Percentiles rank a stretch among this genome's conserved stretches.
phyloP scores from a whole-genome alignment of 2,888 invertebrate genomes.

The Opisthograptis luteolata region DNA sequence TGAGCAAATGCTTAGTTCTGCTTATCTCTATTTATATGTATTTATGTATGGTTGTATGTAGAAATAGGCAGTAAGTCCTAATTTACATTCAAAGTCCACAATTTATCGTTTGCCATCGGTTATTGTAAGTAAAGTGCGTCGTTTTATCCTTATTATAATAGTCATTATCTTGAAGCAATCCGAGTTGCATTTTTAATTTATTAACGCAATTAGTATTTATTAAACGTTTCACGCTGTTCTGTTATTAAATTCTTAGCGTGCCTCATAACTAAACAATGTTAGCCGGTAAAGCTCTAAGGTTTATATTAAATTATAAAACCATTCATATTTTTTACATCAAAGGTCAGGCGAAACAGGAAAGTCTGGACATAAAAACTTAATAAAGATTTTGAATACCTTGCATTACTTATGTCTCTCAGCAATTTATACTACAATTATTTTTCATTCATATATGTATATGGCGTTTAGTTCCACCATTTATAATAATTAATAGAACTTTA shows the following conservation, averaged over 20 bases:
- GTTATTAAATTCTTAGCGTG: slow-evolving; percentile 21
- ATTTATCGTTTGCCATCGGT: slow-evolving; percentile 2
- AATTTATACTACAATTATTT: background rate
- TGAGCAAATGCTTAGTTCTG: slow-evolving; percentile 4
- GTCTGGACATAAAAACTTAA: background rate
- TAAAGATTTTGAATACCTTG: background rate
- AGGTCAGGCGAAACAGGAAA: slow-evolving; percentile 25
- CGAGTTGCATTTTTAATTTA: slow-evolving; percentile 5
- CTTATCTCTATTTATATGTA: background rate
- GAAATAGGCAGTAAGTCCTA: background rate
- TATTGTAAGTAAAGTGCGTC: background rate
- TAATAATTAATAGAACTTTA: no score
- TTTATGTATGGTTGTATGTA: no score
- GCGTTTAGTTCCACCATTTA: no score
- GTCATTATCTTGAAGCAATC: background rate
- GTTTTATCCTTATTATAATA: background rate
- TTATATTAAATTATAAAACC: slow-evolving; percentile 23
- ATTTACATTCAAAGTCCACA: slow-evolving; percentile 1
- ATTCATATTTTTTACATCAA: slow-evolving; percentile 22
- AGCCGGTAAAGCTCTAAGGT: slow-evolving; percentile 21
- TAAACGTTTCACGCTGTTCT: slow-evolving; percentile 14
- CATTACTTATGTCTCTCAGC: background rate
- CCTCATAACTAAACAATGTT: slow-evolving; percentile 16
- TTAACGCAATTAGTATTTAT: slow-evolving; percentile 13
- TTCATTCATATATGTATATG: no score